Base-by-base conservation (phyloP, 2,888 invertebrate species). In the Malachius bipustulatus region DNA sequence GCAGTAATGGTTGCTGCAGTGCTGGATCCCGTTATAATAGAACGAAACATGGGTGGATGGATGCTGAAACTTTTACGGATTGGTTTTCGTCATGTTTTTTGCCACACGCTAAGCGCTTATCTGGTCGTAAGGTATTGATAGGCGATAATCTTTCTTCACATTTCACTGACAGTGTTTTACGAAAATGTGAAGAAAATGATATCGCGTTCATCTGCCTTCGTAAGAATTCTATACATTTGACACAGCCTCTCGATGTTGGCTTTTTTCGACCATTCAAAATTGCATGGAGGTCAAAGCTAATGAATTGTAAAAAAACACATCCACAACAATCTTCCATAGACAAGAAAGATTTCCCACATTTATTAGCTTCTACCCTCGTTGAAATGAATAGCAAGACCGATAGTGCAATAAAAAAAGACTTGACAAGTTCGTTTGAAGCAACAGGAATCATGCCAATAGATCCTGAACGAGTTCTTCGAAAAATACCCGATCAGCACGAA, bases 201-300 rank as follows among this genome's bases (percentile, higher is more conserved):
- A 55, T 56, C 34, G 36, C 30, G 14, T 57, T 56, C 41, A 40
- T 52, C 14, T 54, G 46, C 34, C 38, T 56, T 29, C 49, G 37
- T 46, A 37, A 44, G 19, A 35, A 35, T 16, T 15, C 27, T n/a
- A 19, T 24, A 13, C 26, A 16, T 16, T 8, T 34, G 9, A 16
- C 14, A 14, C 34, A 28, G 29, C 29, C 6, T 11, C 11, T n/a
- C 8, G 10, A 33, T 12, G 28, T 28, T 9, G 28, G 27, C 10
- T 14, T 33, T 33, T 33, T 28, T 28, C 9, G 27, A 8, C 27
- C 27, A 12, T 8, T 28, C 4, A 11, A 27, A 33, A n/a, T n/a
- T 4, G 33, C 33, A 8, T 33, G 14, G 27, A 26, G 28, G 6
- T 6, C 33, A n/a, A 9, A 4, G 14, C 11, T 33, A 9, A 33